Conservation (phyloP, 2,888 invertebrate genomes). For the Bruchidius siliquastri region DNA sequence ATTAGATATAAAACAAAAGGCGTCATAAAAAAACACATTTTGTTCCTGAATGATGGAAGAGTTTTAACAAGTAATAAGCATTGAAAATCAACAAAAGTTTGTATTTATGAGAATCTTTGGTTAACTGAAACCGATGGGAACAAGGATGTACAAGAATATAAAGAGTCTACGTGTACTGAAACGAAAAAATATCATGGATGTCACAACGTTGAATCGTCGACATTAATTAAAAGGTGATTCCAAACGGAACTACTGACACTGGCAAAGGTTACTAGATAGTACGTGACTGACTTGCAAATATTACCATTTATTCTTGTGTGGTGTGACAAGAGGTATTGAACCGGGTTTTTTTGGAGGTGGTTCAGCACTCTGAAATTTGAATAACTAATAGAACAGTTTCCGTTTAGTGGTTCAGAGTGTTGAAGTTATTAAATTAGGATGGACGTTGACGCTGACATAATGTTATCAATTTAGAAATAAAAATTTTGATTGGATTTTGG, state of each 20-base stretch:
- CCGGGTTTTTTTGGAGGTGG: not conserved
- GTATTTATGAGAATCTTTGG: too few relatives aligned
- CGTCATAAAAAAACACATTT: too few relatives aligned
- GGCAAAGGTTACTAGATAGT: constrained; percentile 6
- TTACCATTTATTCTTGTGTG: not conserved
- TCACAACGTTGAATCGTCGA: not conserved
- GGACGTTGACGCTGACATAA: too few relatives aligned
- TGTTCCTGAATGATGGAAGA: too few relatives aligned
- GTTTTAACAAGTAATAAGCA: too few relatives aligned
- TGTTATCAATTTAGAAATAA: too few relatives aligned
- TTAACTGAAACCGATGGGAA: not conserved
- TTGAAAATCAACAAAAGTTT: too few relatives aligned
- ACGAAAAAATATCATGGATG: constrained; percentile 14
- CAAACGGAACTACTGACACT: constrained; percentile 12
- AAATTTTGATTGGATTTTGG: too few relatives aligned
- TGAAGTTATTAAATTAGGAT: too few relatives aligned
- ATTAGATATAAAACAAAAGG: too few relatives aligned
- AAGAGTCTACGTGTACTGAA: not conserved
- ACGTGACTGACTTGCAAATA: constrained; percentile 1
- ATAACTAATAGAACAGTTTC: not conserved
- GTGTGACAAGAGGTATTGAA: not conserved
- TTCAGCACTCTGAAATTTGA: not conserved
- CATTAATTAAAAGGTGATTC: not conserved
- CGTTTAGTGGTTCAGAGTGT: not conserved
- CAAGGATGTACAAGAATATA: not conserved